A percentile compares a stretch with the other conserved stretches of the same genome.
Evolutionary conservation across 2,797 vertebrate genomes (phyloP).

Genomic region (Oreonectes daqikongensis): DNA sequence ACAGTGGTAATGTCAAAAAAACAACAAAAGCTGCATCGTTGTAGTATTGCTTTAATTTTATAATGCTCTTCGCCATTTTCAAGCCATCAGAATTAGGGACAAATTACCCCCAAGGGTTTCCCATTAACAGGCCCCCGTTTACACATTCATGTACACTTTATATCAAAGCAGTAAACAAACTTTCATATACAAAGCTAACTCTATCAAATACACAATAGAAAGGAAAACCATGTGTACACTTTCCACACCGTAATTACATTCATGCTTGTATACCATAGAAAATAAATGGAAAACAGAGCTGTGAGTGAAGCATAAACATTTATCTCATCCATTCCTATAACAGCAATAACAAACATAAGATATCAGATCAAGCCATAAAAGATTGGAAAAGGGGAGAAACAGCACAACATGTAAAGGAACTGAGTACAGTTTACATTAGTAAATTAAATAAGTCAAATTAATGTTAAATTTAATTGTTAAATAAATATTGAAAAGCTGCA

Average conservation of each 20-base stretch:
- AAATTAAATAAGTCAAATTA: slow-evolving; percentile 39
- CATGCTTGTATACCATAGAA: slow-evolving; percentile 7
- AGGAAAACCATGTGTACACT: not conserved
- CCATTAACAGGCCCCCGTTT: not conserved
- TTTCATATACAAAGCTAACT: slow-evolving; percentile 9
- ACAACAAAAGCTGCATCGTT: not conserved
- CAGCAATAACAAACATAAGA: not conserved
- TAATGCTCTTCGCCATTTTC: not conserved
- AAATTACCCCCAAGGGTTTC: not conserved
- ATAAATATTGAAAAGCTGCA: slow-evolving; percentile 40
- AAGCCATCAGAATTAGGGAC: not conserved
- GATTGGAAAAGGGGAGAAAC: not conserved
- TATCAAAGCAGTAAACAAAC: slow-evolving; percentile 21
- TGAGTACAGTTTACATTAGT: slow-evolving; percentile 19
- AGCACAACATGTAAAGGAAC: not conserved
- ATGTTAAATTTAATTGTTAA: slow-evolving; percentile 18
- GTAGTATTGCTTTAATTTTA: slow-evolving; percentile 24
- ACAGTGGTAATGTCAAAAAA: not conserved
- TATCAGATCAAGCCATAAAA: slow-evolving; percentile 9
- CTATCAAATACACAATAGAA: slow-evolving; percentile 8
- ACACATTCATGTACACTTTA: not conserved
- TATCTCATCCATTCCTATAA: not conserved
- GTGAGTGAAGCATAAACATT: not conserved
- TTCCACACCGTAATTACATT: slow-evolving; percentile 10
- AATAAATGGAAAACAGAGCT: not conserved